Percentiles rank a stretch among this genome's conserved stretches.
Conservation (phyloP, 1,140 invertebrate species). For the Lutraria rhynchaena region DNA sequence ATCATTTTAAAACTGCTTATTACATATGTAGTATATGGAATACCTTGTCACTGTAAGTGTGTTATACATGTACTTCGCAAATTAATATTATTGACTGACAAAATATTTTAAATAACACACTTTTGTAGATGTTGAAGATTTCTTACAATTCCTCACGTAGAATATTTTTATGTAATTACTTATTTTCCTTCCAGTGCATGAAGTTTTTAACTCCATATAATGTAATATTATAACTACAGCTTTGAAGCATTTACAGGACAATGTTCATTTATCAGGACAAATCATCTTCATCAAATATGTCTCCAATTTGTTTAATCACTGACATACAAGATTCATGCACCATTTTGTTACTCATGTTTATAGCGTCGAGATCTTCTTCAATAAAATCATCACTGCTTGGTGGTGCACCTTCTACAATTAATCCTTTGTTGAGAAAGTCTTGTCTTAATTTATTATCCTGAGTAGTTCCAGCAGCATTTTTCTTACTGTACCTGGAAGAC, state of each 20-base stretch:
- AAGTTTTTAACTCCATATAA: too few species aligned
- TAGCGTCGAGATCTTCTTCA: neutral
- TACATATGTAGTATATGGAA: too few species aligned
- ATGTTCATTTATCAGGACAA: slow-evolving; percentile 1
- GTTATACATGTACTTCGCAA: too few species aligned
- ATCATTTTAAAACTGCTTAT: too few species aligned
- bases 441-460: neutral
- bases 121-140: too few species aligned
- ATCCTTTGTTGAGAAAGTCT: neutral
- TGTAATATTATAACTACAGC: neutral
- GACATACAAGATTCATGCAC: slow-evolving; percentile 12
- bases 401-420: slow-evolving; percentile 13
- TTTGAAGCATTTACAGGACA: neutral
- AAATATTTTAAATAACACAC: too few species aligned
- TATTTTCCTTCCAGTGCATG: too few species aligned
- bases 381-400: neutral
- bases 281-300: slow-evolving; percentile 36
- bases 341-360: slow-evolving; percentile 22
- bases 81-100: too few species aligned
- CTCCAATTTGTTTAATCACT: slow-evolving; percentile 8
- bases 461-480: neutral
- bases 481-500: too few species aligned
- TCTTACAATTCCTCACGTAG: too few species aligned
- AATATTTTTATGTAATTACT: too few species aligned
- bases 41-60: too few species aligned